Base-by-base conservation (phyloP, 2,113 vertebrate species). In the Rhombomys opimus region DNA sequence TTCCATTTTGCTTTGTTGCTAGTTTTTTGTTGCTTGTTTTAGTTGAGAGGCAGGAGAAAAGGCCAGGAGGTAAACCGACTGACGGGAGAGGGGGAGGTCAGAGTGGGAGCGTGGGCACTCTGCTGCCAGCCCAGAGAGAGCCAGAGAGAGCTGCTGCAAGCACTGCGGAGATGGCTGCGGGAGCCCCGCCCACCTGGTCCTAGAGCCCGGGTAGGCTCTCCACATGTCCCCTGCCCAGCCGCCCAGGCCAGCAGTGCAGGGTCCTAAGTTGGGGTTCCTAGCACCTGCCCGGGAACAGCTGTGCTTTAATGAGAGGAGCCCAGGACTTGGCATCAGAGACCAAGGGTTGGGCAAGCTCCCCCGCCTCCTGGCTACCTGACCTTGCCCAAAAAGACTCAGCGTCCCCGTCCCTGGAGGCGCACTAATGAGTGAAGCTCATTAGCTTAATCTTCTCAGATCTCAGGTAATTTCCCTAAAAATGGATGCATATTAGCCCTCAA, bases 151-250 rank as follows among this genome's bases (percentile, higher is more conserved):
- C 91, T 22, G 90, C 94, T 86, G 87, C 86, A 52, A 9, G 73
- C 92, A 67, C 85, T 97, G 97, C 97, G 65, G 82, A 38, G 22
- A 23, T 22, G 89, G 89, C 90, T 57, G 41, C 80, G 41, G 46
- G 88, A 81, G 73, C 52, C 80, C 92, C 52, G 1, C 70, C 95
- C 35, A 38, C 97, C 78, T 25, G 96, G 97, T 96, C 97, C 96
- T 96, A 95, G 97, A 81, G 96, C 95, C 93, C 35, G 11, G 30
- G 7, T 1, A 57, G 52, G 61, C 32, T 35, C 82, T 90, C 78
- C 15, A 0, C n/a, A 46, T 1, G 0, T 8, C 67, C 65, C 46
- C 30, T 13, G 89, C 63, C 90, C 13, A 10, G 27, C 67, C 41
- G n/a, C 78, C n/a, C 41, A 32, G 18, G 52, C 86, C 54, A 52